Evolutionary conservation across 2,113 vertebrate genomes (phyloP), one percentile per base, ranked within the genome.

Genomic region (pig (Sus scrofa)): DNA sequence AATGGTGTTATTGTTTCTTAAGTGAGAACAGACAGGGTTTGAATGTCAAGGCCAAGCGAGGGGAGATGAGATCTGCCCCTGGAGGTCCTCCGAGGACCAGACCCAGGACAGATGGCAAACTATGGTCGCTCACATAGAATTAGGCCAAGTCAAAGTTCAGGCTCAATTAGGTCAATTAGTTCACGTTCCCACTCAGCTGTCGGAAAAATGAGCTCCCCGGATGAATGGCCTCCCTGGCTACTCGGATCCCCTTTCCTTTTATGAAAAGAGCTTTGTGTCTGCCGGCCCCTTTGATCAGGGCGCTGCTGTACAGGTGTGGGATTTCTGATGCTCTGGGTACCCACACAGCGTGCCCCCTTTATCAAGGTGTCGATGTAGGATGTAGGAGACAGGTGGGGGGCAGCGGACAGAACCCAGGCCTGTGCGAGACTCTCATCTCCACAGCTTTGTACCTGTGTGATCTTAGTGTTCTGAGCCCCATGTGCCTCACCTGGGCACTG

Each of bases 101-200:
- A 98, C 98, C 50, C 95, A 92, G 98, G 98, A 99, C 99, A 99
- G 99, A 99, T 99, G 99, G 99, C 97, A 97, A 96, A 90, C 97
- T 98, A 98, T 98, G 98, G 99, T 98, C 99, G 98, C 98, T 98
- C 56, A 99, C 99, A 98, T 7, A 88, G 97, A 98, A 98, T 98
- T 96, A 96, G 97, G 99, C 99, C 99, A 99, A 99, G 98, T 99
- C 98, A 98, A 99, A 99, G 99, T 99, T 99, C 99, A 99, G n/a
- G n/a, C n/a, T n/a, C n/a, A n/a, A n/a, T n/a, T n/a, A n/a, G n/a
- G n/a, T n/a, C n/a, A n/a, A n/a, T n/a, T n/a, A 97, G 95, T 93
- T 83, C 98, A 93, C 91, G 95, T 95, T 96, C 95, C 96, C 86
- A 85, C 93, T 96, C 97, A 97, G 93, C 96, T 96, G 96, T 97